Base-by-base conservation (phyloP, 2,888 invertebrate genomes). In the Erebia epiphron region DNA sequence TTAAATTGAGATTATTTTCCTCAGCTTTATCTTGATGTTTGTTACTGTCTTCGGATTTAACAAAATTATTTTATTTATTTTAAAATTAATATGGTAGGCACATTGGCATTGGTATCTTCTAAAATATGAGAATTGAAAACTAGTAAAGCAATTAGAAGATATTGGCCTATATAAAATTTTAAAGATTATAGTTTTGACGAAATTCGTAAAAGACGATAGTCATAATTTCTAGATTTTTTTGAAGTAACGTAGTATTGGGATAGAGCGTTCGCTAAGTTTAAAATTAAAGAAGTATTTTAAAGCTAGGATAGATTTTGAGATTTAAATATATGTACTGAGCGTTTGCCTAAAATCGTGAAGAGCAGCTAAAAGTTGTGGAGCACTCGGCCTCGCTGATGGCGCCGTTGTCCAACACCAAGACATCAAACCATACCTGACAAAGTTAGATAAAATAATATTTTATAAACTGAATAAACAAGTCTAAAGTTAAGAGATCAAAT, bases 301-400 rank as follows among this genome's bases (percentile, higher is more conserved):
- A 49, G 52, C 14, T 49, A 9, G 14, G 10, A 26, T n/a, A 21
- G 10, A 50, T 43, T 57, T 5, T 46, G 3, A 65, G 49, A 67
- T 71, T 82, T 89, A 96, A 73, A 96, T 95, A 79, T 95, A 96
- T 80, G 95, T 95, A 76, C 95, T 95, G 63, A 96, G 94, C 70
- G 96, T 95, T 83, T 95, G 95, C 86, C 96, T 94, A 86, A 96
- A 96, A 86, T 96, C 96, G 80, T 96, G 96, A 57, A 96, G 93
- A 75, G 95, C 96, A 50, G 96, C 95, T 73, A 96, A 88, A 5
- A 96, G 94, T 82, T 96, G 96, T 52, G 95, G 95, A 77, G 96
- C 95, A 13, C 95, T 95, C 0, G 96, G 96, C 58, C 96, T 91
- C 74, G 95, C 95, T 64, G 94, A 90, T 0, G 95, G 92, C 60